Evolutionary conservation across 64 coral and sea anemone genomes (phyloP).

Genomic region (Montipora sp.): DNA sequence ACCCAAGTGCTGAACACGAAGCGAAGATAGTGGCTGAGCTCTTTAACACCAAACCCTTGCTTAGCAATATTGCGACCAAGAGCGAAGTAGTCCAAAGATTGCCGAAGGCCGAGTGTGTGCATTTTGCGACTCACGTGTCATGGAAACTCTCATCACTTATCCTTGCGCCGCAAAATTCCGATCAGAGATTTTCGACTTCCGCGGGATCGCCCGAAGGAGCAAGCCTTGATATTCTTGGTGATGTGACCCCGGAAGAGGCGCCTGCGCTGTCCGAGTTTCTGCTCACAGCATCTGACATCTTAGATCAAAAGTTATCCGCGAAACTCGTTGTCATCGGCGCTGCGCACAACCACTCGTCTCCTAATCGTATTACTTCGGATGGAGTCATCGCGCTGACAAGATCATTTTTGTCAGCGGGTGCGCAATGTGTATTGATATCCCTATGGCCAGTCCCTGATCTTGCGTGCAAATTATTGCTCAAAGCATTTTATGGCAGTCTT

Average conservation of each 20-base stretch:
- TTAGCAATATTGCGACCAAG: conserved; percentile 77
- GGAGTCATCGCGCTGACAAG: conserved; percentile 84
- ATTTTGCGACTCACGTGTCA: conserved; percentile 97
- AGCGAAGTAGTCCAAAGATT: conserved; percentile 69
- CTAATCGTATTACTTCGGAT: conserved; percentile 89
- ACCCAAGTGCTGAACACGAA: conserved; percentile 91
- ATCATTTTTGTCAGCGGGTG: conserved; percentile 85
- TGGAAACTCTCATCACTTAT: conserved; percentile 97
- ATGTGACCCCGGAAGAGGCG: conserved; percentile 71
- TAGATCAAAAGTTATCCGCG: conserved; percentile 77
- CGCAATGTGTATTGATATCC: conserved; percentile 83
- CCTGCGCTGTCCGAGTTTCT: conserved; percentile 90
- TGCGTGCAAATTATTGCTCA: conserved; percentile 87
- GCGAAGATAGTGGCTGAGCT: conserved; percentile 94
- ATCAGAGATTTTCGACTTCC: conserved; percentile 39
- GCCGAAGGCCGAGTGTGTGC: conserved; percentile 83
- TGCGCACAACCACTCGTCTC: conserved; percentile 86
- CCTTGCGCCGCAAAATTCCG: conserved; percentile 74
- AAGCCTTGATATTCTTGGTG: conserved; percentile 70
- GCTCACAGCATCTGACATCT: conserved; percentile 90
- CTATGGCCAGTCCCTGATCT: conserved; percentile 95
- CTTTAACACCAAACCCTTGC: conserved; percentile 88
- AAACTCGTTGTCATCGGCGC: conserved; percentile 93
- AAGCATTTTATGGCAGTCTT: conserved; percentile 92
- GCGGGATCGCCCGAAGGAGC: conserved; percentile 50